Evolutionary conservation across 2,113 vertebrate genomes (phyloP).

Genomic region (Glareola pratincola): DNA sequence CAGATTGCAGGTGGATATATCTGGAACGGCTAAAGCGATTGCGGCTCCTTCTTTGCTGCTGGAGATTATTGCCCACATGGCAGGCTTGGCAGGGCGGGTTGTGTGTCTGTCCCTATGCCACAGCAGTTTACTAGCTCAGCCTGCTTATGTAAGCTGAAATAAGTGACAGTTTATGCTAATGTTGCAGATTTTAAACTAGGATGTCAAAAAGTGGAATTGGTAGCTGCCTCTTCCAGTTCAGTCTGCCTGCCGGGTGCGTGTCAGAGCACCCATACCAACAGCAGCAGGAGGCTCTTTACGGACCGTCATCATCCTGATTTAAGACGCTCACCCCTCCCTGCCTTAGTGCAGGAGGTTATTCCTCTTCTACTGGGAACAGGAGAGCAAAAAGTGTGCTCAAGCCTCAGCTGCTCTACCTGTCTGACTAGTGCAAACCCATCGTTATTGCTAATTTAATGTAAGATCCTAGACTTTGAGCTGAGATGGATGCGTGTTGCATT

Average conservation of each 20-base stretch:
- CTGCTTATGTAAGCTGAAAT: neutral
- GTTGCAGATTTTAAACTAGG: neutral
- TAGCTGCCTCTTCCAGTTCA: neutral
- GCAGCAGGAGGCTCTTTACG: neutral
- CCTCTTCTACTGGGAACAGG: neutral
- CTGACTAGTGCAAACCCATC: neutral
- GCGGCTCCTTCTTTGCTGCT: neutral
- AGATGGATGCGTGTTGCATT: neutral
- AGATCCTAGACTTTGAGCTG: neutral
- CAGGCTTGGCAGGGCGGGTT: neutral
- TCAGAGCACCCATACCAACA: neutral
- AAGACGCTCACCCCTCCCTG: neutral
- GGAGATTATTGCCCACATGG: neutral
- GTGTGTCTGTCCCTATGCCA: neutral
- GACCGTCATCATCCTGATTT: rapidly evolving
- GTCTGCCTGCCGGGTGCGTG: neutral
- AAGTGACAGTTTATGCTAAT: neutral
- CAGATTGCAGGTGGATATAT: neutral
- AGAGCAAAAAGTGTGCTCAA: neutral
- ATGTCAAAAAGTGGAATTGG: neutral
- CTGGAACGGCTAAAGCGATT: constrained; percentile 3
- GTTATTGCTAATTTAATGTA: neutral
- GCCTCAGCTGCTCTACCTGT: neutral
- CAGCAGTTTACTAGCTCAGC: neutral
- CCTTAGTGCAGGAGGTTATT: neutral